Conservation (phyloP, 1,140 invertebrate genomes). For the Pseudomyrmex concolor region DNA sequence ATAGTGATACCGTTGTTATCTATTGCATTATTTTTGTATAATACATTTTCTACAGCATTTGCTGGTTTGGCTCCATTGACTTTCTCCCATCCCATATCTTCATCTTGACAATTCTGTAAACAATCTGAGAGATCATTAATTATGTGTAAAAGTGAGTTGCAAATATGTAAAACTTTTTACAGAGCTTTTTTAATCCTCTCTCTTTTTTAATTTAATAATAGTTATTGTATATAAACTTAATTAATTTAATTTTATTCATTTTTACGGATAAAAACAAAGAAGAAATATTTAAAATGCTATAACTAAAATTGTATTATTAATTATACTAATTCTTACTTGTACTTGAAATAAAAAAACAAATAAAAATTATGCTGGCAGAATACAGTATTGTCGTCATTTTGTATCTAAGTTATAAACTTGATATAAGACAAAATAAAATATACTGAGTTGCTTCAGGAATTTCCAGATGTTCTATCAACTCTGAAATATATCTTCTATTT, state of each 20-base stretch:
- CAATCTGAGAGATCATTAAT: slow-evolving; percentile 59
- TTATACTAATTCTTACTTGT: slow-evolving; percentile 24
- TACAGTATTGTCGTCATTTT: slow-evolving; percentile 23
- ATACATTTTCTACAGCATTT: slow-evolving; percentile 59
- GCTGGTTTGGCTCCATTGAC: slow-evolving; percentile 78
- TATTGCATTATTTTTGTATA: slow-evolving; percentile 72
- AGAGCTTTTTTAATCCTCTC: not conserved
- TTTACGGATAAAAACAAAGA: too few species aligned
- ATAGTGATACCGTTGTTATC: slow-evolving; percentile 78
- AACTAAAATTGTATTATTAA: not conserved
- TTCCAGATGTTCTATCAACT: not conserved
- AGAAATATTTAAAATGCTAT: too few species aligned
- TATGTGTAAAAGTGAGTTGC: not conserved
- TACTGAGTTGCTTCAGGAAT: not conserved
- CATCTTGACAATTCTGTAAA: slow-evolving; percentile 61
- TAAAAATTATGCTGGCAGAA: slow-evolving; percentile 26
- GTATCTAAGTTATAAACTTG: not conserved
- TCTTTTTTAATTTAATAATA: too few species aligned
- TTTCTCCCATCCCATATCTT: slow-evolving; percentile 79
- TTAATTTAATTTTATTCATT: too few species aligned
- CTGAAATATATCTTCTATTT: slow-evolving; percentile 8
- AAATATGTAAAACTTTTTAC: not conserved
- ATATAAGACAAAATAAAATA: slow-evolving; percentile 1
- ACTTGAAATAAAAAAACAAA: slow-evolving; percentile 17
- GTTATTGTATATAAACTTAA: too few species aligned